Conservation (phyloP, 2,888 invertebrate genomes). For the Pseudococcus viburni region DNA sequence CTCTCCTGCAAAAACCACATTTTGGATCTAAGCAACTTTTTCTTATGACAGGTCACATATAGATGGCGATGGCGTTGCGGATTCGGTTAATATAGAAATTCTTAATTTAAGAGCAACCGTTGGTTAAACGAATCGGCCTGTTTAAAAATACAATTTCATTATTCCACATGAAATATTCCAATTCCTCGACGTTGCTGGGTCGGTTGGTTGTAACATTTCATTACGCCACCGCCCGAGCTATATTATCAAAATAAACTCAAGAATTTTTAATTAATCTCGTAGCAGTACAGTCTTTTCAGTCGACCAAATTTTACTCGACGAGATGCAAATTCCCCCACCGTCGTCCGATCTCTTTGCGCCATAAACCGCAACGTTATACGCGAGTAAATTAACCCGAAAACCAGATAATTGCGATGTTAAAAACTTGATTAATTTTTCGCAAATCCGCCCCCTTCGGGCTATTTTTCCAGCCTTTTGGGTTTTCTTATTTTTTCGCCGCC, state of each 20-base stretch:
- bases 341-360: background rate
- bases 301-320: background rate
- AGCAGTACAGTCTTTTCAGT: background rate
- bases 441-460: background rate
- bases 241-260: slow-evolving; percentile 24
- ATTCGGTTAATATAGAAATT: background rate
- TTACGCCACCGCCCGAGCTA: background rate
- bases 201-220: background rate
- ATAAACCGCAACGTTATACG: background rate
- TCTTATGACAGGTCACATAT: too few species aligned
- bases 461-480: slow-evolving; percentile 6
- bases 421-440: slow-evolving; percentile 30
- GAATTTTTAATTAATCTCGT: slow-evolving; percentile 45
- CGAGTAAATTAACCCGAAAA: slow-evolving; percentile 38
- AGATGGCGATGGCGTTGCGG: background rate
- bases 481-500: background rate
- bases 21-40: too few species aligned
- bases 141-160: slow-evolving; percentile 37
- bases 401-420: slow-evolving; percentile 10
- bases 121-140: slow-evolving; percentile 24
- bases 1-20: too few species aligned
- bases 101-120: background rate
- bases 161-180: slow-evolving; percentile 37
- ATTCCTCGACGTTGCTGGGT: background rate
- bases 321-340: background rate